Conservation (phyloP, 1,140 invertebrate genomes). For the Scaptomyza montana region DNA sequence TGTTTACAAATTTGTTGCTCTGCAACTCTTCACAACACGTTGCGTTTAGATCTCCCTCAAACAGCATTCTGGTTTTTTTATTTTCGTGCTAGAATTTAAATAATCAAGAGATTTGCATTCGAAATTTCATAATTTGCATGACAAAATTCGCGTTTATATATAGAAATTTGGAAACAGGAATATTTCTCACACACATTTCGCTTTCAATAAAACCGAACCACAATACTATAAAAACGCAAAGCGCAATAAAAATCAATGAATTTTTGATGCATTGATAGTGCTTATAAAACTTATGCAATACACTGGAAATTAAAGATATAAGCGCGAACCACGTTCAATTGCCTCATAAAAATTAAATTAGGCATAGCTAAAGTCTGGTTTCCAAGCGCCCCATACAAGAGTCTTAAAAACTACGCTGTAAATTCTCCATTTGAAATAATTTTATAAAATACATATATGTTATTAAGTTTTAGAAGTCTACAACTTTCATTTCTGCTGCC, state of each 20-base stretch:
- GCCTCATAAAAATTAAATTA: slow-evolving; percentile 7
- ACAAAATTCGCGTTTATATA: slow-evolving; percentile 43
- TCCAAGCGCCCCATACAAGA: neutral
- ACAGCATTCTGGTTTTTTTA: slow-evolving; percentile 33
- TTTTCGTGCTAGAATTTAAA: slow-evolving; percentile 33
- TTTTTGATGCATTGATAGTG: neutral
- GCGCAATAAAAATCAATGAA: slow-evolving; percentile 6
- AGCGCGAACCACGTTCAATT: neutral
- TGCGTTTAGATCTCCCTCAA: neutral
- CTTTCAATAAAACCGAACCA: slow-evolving; percentile 43
- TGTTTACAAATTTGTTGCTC: slow-evolving; percentile 55
- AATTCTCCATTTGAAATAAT: neutral
- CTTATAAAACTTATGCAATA: slow-evolving; percentile 19
- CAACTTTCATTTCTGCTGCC: slow-evolving; percentile 52
- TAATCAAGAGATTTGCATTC: slow-evolving; percentile 51
- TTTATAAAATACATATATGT: slow-evolving; percentile 4
- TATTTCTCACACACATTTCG: slow-evolving; percentile 43
- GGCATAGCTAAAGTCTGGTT: neutral
- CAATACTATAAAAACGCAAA: neutral
- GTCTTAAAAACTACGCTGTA: neutral
- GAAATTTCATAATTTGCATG: slow-evolving; percentile 65
- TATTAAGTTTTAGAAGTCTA: neutral
- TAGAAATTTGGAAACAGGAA: slow-evolving; percentile 35
- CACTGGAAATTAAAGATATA: neutral
- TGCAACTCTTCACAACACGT: neutral